Percentiles rank a stretch among this genome's conserved stretches.
Conservation (phyloP, 2,888 invertebrate species). For the Dendrolimus houi region DNA sequence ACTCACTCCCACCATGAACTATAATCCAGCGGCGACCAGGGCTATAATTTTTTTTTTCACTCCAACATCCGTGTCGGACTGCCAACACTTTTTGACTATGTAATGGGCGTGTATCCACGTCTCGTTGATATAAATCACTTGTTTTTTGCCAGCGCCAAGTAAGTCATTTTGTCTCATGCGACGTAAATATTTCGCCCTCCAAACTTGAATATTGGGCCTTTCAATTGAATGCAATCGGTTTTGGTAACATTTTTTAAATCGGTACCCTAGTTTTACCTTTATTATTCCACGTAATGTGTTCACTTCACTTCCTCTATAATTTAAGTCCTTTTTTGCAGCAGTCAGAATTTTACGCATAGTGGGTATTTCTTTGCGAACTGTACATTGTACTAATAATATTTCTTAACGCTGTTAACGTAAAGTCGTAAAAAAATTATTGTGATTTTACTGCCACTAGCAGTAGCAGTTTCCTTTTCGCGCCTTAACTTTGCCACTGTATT, state of each 20-base stretch:
- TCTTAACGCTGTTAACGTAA: not conserved
- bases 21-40: not conserved
- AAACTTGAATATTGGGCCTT: too few relatives aligned
- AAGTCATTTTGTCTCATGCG: too few relatives aligned
- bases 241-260: too few relatives aligned
- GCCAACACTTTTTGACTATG: not conserved
- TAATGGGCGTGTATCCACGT: too few relatives aligned
- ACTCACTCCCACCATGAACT: not conserved
- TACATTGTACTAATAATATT: not conserved
- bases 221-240: too few relatives aligned
- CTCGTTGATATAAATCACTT: too few relatives aligned
- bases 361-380: not conserved
- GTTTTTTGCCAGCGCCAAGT: too few relatives aligned
- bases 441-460: too few relatives aligned
- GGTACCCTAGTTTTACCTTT: too few relatives aligned
- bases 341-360: not conserved
- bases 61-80: not conserved
- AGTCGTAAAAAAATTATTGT: not conserved
- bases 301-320: not conserved
- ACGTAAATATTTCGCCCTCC: too few relatives aligned
- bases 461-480: too few relatives aligned
- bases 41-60: not conserved
- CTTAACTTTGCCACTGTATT: too few relatives aligned
- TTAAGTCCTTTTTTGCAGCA: not conserved
- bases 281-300: not conserved